These are phyloP conservation scores for Schizotus pectinicornis DNA, from an alignment of 2,888 invertebrate genomes.

Conservation along the genomic window DNA sequence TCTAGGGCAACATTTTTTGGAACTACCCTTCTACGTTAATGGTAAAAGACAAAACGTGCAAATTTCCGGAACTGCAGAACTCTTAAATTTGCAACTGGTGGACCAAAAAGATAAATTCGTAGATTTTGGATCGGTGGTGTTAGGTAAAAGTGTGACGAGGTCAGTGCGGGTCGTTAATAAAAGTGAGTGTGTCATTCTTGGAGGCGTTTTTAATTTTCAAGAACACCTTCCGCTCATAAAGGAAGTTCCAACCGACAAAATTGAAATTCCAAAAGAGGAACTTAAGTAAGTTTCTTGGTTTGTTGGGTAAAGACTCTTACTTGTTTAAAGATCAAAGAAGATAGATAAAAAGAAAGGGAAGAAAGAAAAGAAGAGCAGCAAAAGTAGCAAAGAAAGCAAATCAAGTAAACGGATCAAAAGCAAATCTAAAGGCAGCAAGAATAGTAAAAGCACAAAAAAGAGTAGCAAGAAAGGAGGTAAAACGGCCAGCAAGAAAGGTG, in stretches of 20 bases:
- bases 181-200: constrained; percentile 62
- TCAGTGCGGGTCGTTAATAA: constrained; percentile 66
- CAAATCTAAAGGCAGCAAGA: constrained; percentile 30
- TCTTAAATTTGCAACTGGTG: constrained; percentile 51
- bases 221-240: constrained; percentile 57
- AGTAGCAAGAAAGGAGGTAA: constrained; percentile 16
- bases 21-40: constrained; percentile 63
- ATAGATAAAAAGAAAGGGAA: background rate
- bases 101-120: constrained; percentile 55
- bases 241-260: constrained; percentile 26
- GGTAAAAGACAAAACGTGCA: constrained; percentile 62
- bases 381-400: background rate
- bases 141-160: constrained; percentile 62
- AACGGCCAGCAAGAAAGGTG: constrained; percentile 18
- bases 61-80: constrained; percentile 65
- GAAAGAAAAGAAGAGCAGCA: background rate
- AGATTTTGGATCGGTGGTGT: constrained; percentile 53
- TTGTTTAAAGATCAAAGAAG: background rate
- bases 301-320: background rate
- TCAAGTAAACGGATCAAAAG: constrained; percentile 17
- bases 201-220: constrained; percentile 60
- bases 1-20: constrained; percentile 61
- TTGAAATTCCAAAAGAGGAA: constrained; percentile 28
- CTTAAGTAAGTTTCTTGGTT: background rate
- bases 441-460: constrained; percentile 24